Evolutionary conservation across 2,113 vertebrate species (phyloP).

Genomic region (Heterotilapia buettikoferi): DNA sequence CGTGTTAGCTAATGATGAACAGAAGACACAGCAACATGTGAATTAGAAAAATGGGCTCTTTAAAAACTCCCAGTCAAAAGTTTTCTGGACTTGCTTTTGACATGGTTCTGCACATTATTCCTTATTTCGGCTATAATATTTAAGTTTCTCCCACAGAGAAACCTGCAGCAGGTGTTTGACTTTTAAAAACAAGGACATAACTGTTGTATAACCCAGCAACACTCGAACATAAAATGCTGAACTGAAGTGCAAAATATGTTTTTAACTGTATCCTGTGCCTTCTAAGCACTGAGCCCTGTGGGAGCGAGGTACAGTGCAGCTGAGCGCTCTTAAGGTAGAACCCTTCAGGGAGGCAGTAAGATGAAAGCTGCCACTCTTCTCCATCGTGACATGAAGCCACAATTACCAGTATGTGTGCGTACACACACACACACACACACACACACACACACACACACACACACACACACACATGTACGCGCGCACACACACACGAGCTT

Average conservation of each 20-base stretch:
- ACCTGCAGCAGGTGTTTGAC: background rate
- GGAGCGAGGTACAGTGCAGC: background rate
- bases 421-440: too few species aligned
- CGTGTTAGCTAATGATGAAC: background rate
- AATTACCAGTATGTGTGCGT: background rate
- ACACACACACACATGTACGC: too few species aligned
- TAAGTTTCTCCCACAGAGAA: background rate
- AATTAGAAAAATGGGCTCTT: background rate
- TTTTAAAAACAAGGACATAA: background rate
- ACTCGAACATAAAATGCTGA: background rate
- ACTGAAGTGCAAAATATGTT: background rate
- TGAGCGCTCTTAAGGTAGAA: background rate
- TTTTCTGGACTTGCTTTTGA: background rate
- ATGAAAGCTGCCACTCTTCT: conserved; percentile 8
- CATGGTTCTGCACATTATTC: background rate
- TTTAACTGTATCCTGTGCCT: background rate
- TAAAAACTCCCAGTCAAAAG: background rate
- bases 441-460: too few species aligned
- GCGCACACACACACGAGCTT: too few species aligned
- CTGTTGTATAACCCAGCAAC: background rate
- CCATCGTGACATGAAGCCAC: background rate
- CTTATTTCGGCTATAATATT: background rate
- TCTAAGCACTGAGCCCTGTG: background rate
- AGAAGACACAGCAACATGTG: accelerated
- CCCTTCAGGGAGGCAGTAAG: background rate